phyloP scores from a whole-genome alignment of 2,888 invertebrate species.

The Ferrisia virgata region DNA sequence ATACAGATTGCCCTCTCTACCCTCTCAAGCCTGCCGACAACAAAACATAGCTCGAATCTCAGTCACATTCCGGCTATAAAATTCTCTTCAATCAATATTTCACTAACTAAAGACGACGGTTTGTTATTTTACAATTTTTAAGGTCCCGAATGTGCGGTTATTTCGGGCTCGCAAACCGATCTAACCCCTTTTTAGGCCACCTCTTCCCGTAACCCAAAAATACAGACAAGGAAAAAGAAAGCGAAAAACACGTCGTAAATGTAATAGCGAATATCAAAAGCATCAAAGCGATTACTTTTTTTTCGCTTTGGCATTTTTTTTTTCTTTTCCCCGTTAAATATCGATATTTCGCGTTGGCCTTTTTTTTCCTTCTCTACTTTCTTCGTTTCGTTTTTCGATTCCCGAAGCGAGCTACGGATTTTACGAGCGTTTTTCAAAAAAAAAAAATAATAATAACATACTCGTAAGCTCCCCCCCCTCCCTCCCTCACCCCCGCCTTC shows the following conservation, averaged over 20 bases:
- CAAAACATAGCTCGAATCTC: slow-evolving; percentile 34
- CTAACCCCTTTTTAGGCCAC: too few relatives aligned
- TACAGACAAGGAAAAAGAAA: neutral
- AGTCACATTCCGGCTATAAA: slow-evolving; percentile 37
- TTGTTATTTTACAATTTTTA: slow-evolving; percentile 28
- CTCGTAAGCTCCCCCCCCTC: too few relatives aligned
- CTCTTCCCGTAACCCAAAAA: neutral
- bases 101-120: slow-evolving; percentile 26
- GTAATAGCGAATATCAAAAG: slow-evolving; percentile 30
- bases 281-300: slow-evolving; percentile 22
- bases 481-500: neutral
- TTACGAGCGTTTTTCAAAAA: neutral
- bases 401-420: neutral
- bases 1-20: slow-evolving; percentile 3
- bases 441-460: too few relatives aligned
- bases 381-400: too few relatives aligned
- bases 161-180: neutral
- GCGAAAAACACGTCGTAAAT: slow-evolving; percentile 14
- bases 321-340: neutral
- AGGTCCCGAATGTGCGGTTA: slow-evolving; percentile 9
- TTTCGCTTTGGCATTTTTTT: slow-evolving; percentile 2
- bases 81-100: slow-evolving; percentile 33
- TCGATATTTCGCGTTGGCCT: neutral
- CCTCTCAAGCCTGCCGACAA: too few relatives aligned
- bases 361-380: neutral